Conservation (phyloP, 2,113 vertebrate species). For the Cyanoramphus novaezelandiae region DNA sequence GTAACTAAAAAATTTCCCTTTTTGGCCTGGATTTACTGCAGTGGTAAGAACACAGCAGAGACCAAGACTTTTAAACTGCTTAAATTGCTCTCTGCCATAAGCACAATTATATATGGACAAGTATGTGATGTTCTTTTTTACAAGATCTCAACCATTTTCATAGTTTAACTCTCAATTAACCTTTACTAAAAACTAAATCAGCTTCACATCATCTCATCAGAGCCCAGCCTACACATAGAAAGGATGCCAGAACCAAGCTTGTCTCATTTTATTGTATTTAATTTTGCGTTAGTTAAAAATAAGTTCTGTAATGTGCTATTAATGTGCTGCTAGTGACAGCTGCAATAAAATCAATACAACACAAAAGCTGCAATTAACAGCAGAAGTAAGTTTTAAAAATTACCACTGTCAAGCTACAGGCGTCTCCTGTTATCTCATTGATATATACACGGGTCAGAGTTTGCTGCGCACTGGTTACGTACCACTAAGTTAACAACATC, state of each 20-base stretch:
- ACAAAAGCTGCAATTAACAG: neutral
- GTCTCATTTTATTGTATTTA: neutral
- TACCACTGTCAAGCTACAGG: neutral
- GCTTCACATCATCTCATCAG: neutral
- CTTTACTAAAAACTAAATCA: conserved; percentile 22
- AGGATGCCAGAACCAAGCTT: neutral
- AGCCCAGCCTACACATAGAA: neutral
- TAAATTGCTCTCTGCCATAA: neutral
- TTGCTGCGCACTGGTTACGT: neutral
- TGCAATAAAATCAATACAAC: conserved; percentile 2
- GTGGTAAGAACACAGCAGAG: neutral
- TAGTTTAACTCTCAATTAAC: neutral
- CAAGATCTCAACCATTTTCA: neutral
- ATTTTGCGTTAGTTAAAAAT: conserved; percentile 4
- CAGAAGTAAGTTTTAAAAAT: neutral
- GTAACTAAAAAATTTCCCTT: neutral
- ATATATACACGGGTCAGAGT: neutral
- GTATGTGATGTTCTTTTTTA: neutral
- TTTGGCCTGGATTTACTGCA: neutral
- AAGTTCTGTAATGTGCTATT: neutral
- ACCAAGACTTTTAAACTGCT: neutral
- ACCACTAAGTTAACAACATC: neutral
- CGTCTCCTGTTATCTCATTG: neutral
- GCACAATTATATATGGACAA: neutral
- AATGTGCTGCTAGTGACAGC: neutral